Percentiles rank a stretch among this genome's conserved stretches.
Evolutionary conservation across 2,797 vertebrate genomes (phyloP).

Genomic region (Chaunax sp.): DNA sequence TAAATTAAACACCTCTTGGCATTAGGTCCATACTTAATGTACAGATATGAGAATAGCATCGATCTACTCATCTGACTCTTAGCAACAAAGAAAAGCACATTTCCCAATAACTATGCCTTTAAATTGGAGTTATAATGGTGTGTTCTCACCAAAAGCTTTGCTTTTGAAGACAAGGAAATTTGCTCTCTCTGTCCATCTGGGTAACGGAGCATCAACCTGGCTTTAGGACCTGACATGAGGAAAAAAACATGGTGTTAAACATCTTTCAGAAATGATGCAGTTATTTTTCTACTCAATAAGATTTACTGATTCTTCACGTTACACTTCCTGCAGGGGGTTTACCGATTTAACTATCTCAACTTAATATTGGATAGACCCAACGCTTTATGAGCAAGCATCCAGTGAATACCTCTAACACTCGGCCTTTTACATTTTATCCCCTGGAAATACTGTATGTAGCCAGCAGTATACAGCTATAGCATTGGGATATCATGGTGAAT

Average conservation of each 20-base stretch:
- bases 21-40: no score
- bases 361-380: neutral
- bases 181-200: constrained; percentile 98
- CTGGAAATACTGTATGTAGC: neutral
- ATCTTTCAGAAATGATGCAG: neutral
- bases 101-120: neutral
- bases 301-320: no score
- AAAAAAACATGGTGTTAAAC: neutral
- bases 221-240: constrained; percentile 91
- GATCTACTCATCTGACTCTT: neutral
- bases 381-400: neutral
- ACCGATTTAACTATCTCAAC: neutral
- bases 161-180: constrained; percentile 94
- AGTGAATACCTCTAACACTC: neutral
- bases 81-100: neutral
- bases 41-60: neutral
- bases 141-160: constrained; percentile 92
- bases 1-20: no score
- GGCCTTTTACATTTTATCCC: neutral
- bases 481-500: neutral
- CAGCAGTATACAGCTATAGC: neutral
- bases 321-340: no score
- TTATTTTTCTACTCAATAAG: neutral
- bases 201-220: constrained; percentile 97
- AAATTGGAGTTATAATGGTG: neutral